Conservation (phyloP, 2,797 vertebrate genomes). For the Muscicapa striata region DNA sequence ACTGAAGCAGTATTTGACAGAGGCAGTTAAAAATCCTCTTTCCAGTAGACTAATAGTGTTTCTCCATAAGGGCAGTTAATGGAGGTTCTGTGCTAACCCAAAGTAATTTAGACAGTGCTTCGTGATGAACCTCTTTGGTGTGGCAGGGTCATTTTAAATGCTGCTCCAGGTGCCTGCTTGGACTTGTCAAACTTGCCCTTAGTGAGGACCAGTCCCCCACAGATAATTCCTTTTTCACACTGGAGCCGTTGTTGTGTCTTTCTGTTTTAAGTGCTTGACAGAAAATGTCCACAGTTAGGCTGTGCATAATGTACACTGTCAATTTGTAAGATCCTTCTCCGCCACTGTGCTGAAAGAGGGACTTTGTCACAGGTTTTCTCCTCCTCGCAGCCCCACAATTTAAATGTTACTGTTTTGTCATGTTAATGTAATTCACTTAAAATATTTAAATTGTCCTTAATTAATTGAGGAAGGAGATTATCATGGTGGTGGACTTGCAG, state of each 20-base stretch:
- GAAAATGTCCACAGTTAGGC: conserved; percentile 55
- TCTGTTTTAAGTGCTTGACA: conserved; percentile 57
- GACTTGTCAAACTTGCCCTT: conserved; percentile 53
- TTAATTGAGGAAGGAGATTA: conserved; percentile 51
- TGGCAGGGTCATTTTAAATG: conserved; percentile 55
- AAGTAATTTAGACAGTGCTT: conserved; percentile 41
- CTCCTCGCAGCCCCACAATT: background rate
- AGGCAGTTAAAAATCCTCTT: background rate
- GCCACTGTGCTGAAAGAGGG: conserved; percentile 23
- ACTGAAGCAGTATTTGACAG: conserved; percentile 33
- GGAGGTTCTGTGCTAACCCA: conserved; percentile 50
- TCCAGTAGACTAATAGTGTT: conserved; percentile 21
- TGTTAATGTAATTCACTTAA: conserved; percentile 60
- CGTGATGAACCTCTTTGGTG: background rate
- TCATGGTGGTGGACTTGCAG: conserved; percentile 15
- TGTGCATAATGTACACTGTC: conserved; percentile 38
- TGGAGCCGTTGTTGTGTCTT: conserved; percentile 55
- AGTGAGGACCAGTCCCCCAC: conserved; percentile 40
- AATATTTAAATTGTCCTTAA: conserved; percentile 63
- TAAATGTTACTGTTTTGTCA: conserved; percentile 48
- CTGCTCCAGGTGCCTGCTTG: conserved; percentile 58
- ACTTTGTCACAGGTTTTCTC: conserved; percentile 45
- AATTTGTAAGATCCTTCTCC: conserved; percentile 28
- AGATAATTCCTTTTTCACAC: conserved; percentile 63
- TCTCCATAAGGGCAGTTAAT: conserved; percentile 49